Percentiles rank a stretch among this genome's conserved stretches.
Conservation (phyloP, 2,113 vertebrate species). For the Sphyrna mokarran region DNA sequence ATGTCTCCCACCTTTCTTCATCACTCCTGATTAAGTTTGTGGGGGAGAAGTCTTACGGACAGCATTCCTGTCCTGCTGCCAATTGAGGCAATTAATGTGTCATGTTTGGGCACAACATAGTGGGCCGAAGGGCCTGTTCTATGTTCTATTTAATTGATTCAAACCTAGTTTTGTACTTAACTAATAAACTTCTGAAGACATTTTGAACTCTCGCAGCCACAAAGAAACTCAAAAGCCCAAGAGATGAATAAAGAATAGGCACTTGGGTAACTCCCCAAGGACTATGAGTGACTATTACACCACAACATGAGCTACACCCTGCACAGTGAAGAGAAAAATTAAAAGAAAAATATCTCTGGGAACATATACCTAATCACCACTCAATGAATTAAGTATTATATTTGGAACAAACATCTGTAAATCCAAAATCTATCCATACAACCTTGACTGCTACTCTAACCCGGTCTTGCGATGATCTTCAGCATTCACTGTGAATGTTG, state of each 20-base stretch:
- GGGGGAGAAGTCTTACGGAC: no score
- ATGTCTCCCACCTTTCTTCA: no score
- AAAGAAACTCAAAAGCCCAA: neutral
- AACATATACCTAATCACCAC: neutral
- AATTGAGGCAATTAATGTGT: no score
- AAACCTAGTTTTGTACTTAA: neutral
- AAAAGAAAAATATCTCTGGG: neutral
- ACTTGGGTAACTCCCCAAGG: neutral
- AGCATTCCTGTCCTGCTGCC: no score
- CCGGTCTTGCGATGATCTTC: neutral
- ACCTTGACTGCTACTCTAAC: neutral
- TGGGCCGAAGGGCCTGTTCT: neutral
- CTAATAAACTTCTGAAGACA: neutral
- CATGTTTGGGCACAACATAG: no score
- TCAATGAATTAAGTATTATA: neutral
- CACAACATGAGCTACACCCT: neutral
- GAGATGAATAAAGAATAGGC: neutral
- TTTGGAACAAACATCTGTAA: neutral
- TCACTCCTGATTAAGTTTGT: no score
- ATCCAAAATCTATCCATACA: neutral
- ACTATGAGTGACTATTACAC: neutral
- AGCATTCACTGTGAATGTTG: conserved; percentile 1
- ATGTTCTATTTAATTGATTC: neutral
- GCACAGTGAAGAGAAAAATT: neutral
- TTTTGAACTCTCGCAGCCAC: neutral